Base-by-base conservation (phyloP, 2,888 invertebrate species). In the Harpagoxenus sublaevis region DNA sequence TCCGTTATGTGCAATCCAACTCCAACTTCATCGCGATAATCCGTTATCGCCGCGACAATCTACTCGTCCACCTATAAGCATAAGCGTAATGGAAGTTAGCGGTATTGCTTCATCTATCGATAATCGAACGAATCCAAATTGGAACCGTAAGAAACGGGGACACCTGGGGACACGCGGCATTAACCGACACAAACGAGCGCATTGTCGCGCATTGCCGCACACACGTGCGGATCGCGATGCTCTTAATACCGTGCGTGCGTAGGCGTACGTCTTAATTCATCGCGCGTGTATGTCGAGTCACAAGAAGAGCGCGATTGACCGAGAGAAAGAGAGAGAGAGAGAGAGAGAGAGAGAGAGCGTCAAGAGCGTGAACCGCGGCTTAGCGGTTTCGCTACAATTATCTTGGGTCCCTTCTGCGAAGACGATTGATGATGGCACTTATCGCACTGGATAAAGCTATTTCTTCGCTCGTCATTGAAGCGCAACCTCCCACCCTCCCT, bases 341-440 rank as follows among this genome's bases (percentile, higher is more conserved):
- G 10, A 35, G 5, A 35, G 39, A 15, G n/a, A 8, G 5, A 10
- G n/a, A 0, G 42, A 10, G 39, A 39, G 4, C 2, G 39, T 28
- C 57, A 77, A 82, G 39, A 39, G 4, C 2, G 39, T 28, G 62
- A 77, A 82, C 77, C 83, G 84, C 66, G 81, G 70, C 65, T 65
- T 83, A 66, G 79, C 83, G 74, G 60, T 71, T 87, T 85, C 68
- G 63, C 39, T 86, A 74, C 70, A 84, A 86, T 86, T 88, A 86
- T 83, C 82, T 65, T 39, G 48, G 83, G 39, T 23, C 23, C 71
- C 79, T 81, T 77, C 71, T 85, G 62, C 45, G 70, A 62, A 62
- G 68, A 82, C 85, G 74, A 82, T 84, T 82, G 60, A 66, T 66
- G 83, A 79, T 82, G 82, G 71, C 77, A 84, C 60, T 81, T 75